A percentile compares a stretch with the other conserved stretches of the same genome.
phyloP scores from a whole-genome alignment of 2,888 invertebrate species.

The Yponomeuta plumbellus region DNA sequence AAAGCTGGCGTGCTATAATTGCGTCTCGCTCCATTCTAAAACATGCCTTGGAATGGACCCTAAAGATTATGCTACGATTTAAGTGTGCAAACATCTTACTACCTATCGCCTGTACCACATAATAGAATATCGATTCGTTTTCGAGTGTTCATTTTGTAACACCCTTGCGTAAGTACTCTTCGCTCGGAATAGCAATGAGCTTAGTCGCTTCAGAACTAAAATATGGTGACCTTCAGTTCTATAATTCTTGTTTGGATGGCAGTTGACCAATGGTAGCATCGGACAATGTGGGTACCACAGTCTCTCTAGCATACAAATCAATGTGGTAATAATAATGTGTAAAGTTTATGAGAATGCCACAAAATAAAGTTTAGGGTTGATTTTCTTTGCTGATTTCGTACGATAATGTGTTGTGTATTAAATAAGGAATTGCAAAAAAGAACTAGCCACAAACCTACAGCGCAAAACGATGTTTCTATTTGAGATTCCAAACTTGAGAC shows the following conservation, averaged over 20 bases:
- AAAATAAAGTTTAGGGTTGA: background rate
- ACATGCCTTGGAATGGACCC: too few species aligned
- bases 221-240: background rate
- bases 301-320: background rate
- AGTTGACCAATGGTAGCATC: background rate
- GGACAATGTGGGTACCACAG: background rate
- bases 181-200: background rate
- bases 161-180: background rate
- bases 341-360: background rate
- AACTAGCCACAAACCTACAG: too few species aligned
- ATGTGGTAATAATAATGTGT: background rate
- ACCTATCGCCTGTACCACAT: background rate
- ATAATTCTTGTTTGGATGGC: background rate
- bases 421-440: background rate
- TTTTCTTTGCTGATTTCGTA: background rate
- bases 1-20: too few species aligned
- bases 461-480: too few species aligned
- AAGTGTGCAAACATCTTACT: background rate
- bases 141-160: slow-evolving; percentile 1
- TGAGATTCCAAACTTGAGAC: too few species aligned
- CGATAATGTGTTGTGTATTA: background rate
- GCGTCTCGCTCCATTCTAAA: too few species aligned
- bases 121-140: background rate
- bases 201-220: background rate
- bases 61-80: too few species aligned